These are phyloP conservation scores for Enteromius viviparus DNA, from an alignment of 2,797 vertebrate species.

Conservation along the genomic window DNA sequence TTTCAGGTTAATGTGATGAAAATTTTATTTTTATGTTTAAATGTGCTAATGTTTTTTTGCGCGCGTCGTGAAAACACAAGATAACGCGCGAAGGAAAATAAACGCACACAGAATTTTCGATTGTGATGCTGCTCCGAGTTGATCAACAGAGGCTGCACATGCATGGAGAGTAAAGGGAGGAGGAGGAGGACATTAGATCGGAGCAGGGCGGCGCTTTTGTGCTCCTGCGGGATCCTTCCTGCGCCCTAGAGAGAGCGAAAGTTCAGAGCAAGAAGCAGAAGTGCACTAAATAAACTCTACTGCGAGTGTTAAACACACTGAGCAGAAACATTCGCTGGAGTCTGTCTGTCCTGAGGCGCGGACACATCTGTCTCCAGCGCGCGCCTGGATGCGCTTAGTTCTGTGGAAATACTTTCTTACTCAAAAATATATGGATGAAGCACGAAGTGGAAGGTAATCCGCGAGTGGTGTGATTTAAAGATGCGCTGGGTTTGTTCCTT, in stretches of 20 bases:
- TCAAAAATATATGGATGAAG: slow-evolving; percentile 10
- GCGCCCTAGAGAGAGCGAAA: slow-evolving; percentile 39
- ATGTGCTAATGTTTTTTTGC: not conserved
- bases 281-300: slow-evolving; percentile 4
- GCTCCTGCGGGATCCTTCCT: slow-evolving; percentile 32
- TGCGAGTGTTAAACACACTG: not conserved
- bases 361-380: slow-evolving; percentile 18
- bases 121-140: not conserved
- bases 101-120: not conserved
- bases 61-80: not conserved
- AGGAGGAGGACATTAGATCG: slow-evolving; percentile 25
- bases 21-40: not conserved
- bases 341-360: not conserved
- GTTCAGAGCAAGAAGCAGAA: slow-evolving; percentile 45
- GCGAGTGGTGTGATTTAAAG: slow-evolving; percentile 8
- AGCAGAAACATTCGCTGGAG: not conserved
- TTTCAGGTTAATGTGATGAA: too few species aligned
- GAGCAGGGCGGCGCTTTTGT: slow-evolving; percentile 42
- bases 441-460: slow-evolving; percentile 1
- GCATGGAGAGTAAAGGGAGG: slow-evolving; percentile 9
- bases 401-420: slow-evolving; percentile 8
- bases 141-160: not conserved
- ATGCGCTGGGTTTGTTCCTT: slow-evolving; percentile 32
- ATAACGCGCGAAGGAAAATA: not conserved
- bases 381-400: slow-evolving; percentile 22